Evolutionary conservation across 2,888 invertebrate genomes (phyloP), one percentile per base, ranked within the genome.

Genomic region (Ariolimax columbianus): DNA sequence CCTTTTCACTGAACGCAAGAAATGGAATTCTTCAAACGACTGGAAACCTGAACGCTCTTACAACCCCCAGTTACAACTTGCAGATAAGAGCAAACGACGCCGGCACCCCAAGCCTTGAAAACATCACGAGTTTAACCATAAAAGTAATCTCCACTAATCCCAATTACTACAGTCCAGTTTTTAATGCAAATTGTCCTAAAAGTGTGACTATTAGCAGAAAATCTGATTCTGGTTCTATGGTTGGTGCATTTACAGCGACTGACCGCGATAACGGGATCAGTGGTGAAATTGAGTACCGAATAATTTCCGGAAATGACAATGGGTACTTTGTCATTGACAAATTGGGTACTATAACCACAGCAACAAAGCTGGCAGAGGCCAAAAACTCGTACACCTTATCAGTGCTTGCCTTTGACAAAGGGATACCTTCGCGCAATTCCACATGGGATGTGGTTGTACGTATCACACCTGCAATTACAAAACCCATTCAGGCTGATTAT

Each of bases 241-340:
- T 84, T 4, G 19, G 43, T n/a, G 19, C 26, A 11, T 51, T 38
- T 11, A 9, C 86, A 88, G 51, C 77, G 86, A 26, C 77, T 86
- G 36, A 89, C 88, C 84, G 89, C 17, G 87, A 85, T 33, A 89
- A 90, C 59, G 87, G 89, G 40, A 90, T 90, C 85, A 90, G 91
- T 77, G 86, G 88, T 73, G 66, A 86, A 19, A 90, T 91, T 36
- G 75, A 73, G 7, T 89, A 91, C 68, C 51, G 73, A 14, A 83
- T 87, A 36, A n/a, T 33, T 7, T 33, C 86, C 17, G 87, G 87
- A 17, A 90, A 91, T 78, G 85, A 87, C 81, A 90, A 86, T 40
- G 88, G 89, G 1, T 85, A 86, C 11, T 91, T 92, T 77, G 63
- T 86, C 33, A 87, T 91, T 0, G 87, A 90, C 80, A n/a, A 84